Evolutionary conservation across 2,888 invertebrate species (phyloP).

Genomic region (Mythimna pallens): DNA sequence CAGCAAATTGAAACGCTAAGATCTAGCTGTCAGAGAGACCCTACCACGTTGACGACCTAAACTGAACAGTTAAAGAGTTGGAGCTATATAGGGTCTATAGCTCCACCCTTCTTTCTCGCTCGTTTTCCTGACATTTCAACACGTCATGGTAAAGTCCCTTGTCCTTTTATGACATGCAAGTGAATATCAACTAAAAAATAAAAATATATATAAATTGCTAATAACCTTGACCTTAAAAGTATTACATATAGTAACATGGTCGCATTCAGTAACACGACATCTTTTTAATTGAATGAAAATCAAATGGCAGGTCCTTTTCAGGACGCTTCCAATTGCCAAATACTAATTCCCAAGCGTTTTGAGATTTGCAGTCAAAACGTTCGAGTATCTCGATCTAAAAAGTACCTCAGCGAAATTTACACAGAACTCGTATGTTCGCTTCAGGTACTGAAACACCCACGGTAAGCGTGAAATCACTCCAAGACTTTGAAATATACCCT

Average conservation of each 20-base stretch:
- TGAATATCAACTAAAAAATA: background rate
- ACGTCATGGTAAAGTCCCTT: too few relatives aligned
- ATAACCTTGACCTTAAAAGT: background rate
- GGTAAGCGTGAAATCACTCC: constrained; percentile 9
- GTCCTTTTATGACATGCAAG: background rate
- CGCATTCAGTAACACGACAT: background rate
- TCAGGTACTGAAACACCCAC: background rate
- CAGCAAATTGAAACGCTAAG: too few relatives aligned
- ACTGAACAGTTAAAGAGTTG: too few relatives aligned
- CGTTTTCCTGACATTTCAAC: too few relatives aligned
- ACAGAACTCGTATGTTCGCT: background rate
- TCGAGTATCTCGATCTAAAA: background rate
- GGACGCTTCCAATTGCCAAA: background rate
- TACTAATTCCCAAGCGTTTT: background rate
- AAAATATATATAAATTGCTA: background rate
- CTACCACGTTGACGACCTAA: too few relatives aligned
- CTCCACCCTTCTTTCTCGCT: too few relatives aligned
- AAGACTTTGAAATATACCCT: constrained; percentile 3
- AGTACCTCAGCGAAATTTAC: background rate
- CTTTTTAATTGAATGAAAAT: background rate
- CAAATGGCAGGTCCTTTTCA: background rate
- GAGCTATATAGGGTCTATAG: too few relatives aligned
- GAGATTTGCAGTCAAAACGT: background rate
- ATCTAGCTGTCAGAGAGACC: too few relatives aligned
- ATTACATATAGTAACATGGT: background rate